Percentiles rank a stretch among this genome's conserved stretches.
Evolutionary conservation across 2,888 invertebrate genomes (phyloP).

Genomic region (Caenorhabditis auriculariae): DNA sequence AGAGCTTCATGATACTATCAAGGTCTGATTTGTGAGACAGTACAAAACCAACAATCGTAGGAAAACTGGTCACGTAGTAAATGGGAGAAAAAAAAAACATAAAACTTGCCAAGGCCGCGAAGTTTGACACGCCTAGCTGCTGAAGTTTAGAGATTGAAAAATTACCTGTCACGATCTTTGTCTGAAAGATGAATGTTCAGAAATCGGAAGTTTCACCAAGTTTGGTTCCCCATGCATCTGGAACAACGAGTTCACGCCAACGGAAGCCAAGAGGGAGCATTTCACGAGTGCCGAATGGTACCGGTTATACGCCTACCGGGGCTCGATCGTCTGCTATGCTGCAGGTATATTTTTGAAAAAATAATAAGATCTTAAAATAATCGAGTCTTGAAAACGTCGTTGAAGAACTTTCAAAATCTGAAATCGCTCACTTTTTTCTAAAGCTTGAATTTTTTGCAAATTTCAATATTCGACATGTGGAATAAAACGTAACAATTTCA

Average conservation of each 20-base stretch:
- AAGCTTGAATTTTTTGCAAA: too few species aligned
- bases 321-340: conserved; percentile 23
- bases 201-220: conserved; percentile 53
- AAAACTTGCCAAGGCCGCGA: too few species aligned
- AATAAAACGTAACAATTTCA: too few species aligned
- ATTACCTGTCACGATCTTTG: too few species aligned
- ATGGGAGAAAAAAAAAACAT: neutral
- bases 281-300: conserved; percentile 36
- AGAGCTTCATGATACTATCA: conserved; percentile 4
- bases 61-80: neutral
- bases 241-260: conserved; percentile 48
- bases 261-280: conserved; percentile 35
- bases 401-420: too few species aligned
- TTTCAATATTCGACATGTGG: too few species aligned
- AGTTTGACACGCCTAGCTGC: too few species aligned
- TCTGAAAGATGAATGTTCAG: conserved; percentile 19
- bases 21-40: conserved; percentile 17
- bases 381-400: too few species aligned
- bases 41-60: conserved; percentile 5
- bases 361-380: too few species aligned
- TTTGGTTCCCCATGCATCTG: conserved; percentile 49
- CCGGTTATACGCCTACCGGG: conserved; percentile 32
- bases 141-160: too few species aligned
- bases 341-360: conserved; percentile 23
- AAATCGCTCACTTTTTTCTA: too few species aligned